phyloP scores from a whole-genome alignment of 2,797 vertebrate genomes.

The Rhinogobio ventralis region DNA sequence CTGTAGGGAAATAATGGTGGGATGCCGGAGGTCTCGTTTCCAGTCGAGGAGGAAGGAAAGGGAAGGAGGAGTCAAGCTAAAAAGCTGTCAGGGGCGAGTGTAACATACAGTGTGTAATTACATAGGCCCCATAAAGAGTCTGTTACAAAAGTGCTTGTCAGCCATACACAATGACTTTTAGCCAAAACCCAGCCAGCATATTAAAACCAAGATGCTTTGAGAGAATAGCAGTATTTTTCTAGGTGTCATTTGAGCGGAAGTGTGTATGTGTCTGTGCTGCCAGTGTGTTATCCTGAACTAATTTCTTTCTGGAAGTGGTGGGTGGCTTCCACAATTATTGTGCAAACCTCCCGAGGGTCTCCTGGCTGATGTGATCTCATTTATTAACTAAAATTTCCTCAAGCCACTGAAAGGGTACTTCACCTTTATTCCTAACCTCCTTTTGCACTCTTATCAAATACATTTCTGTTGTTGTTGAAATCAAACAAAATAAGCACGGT shows the following conservation, averaged over 20 bases:
- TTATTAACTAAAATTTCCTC: constrained; percentile 20
- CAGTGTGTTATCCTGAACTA: constrained; percentile 28
- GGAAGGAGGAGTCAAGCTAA: constrained; percentile 30
- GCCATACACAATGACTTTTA: constrained; percentile 45
- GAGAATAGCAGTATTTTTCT: constrained; percentile 43
- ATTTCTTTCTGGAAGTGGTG: constrained; percentile 33
- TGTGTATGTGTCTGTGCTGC: constrained; percentile 38
- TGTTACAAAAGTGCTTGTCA: constrained; percentile 57
- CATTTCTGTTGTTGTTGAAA: not conserved
- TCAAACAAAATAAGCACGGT: constrained; percentile 30
- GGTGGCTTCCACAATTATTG: constrained; percentile 46
- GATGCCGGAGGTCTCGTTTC: constrained; percentile 20
- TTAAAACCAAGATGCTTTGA: constrained; percentile 46
- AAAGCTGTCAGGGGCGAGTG: constrained; percentile 31
- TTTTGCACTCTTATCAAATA: not conserved
- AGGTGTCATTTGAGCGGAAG: constrained; percentile 16
- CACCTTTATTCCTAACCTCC: not conserved
- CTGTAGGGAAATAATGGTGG: constrained; percentile 31
- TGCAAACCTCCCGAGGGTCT: constrained; percentile 50
- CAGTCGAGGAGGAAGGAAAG: not conserved
- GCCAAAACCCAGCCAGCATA: constrained; percentile 10
- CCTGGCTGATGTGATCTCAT: constrained; percentile 13
- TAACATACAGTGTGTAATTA: constrained; percentile 58
- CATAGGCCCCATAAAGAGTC: constrained; percentile 44
- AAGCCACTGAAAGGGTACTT: not conserved